phyloP scores from a whole-genome alignment of 2,113 vertebrate species.

The Eupsittula cactorum region DNA sequence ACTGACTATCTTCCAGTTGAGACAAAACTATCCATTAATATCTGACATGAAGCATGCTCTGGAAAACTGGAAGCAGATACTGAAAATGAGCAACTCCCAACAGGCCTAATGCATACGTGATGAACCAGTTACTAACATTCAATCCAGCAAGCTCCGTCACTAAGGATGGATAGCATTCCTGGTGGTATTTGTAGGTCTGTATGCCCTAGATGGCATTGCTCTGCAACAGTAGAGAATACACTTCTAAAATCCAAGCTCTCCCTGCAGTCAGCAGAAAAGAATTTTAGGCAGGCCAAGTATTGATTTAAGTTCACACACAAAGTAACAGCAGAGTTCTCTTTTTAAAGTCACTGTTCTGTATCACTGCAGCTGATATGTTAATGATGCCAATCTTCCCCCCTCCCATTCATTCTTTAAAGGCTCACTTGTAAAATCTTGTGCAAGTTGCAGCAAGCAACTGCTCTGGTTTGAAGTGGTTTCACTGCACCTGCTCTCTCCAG shows the following conservation, averaged over 20 bases:
- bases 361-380: conserved; percentile 13
- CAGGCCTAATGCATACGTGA: not conserved
- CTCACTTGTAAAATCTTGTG: not conserved
- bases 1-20: not conserved
- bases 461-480: conserved; percentile 9
- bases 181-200: not conserved
- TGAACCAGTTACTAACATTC: not conserved
- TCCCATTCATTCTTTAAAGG: not conserved
- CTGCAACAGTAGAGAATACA: not conserved
- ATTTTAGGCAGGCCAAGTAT: not conserved
- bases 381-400: not conserved
- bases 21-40: not conserved
- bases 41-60: not conserved
- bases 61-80: not conserved
- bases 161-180: not conserved
- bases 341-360: not conserved
- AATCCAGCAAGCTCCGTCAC: not conserved
- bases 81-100: not conserved
- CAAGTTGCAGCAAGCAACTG: not conserved
- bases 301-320: not conserved
- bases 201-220: conserved; percentile 42
- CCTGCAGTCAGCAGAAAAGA: not conserved
- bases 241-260: not conserved
- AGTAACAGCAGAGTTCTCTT: not conserved
- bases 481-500: conserved; percentile 19